Evolutionary conservation across 2,113 vertebrate genomes (phyloP).

Genomic region (Eulemur macaco): DNA sequence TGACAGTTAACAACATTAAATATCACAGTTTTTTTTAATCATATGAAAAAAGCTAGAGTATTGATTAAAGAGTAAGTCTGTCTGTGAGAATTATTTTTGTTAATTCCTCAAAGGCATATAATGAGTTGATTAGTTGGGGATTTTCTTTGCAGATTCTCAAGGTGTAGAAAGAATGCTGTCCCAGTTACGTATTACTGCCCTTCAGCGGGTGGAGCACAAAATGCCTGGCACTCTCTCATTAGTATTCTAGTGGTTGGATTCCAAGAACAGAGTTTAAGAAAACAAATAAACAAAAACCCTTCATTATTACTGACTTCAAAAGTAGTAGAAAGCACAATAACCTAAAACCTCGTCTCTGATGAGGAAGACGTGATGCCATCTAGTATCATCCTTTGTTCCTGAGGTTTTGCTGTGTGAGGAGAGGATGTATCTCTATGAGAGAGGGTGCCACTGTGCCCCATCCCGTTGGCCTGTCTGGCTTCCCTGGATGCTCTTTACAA

Average conservation of each 20-base stretch:
- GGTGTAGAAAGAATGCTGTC: background rate
- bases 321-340: background rate
- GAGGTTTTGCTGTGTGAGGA: background rate
- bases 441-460: background rate
- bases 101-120: background rate
- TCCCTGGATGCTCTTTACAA: constrained; percentile 6
- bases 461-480: background rate
- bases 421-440: background rate
- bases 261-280: background rate
- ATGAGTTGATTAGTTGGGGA: background rate
- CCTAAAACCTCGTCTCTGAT: background rate
- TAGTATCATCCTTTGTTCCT: background rate
- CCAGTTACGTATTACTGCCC: too few species aligned
- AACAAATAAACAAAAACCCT: background rate
- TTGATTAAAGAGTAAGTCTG: background rate
- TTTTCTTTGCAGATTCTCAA: background rate
- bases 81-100: background rate
- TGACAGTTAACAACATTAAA: background rate
- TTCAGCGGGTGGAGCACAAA: background rate
- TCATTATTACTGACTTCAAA: background rate
- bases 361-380: background rate
- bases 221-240: background rate
- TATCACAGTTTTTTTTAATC: background rate
- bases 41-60: background rate
- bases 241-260: background rate